Evolutionary conservation across 2,888 invertebrate genomes (phyloP).

Genomic region (Synanthedon tipuliformis): DNA sequence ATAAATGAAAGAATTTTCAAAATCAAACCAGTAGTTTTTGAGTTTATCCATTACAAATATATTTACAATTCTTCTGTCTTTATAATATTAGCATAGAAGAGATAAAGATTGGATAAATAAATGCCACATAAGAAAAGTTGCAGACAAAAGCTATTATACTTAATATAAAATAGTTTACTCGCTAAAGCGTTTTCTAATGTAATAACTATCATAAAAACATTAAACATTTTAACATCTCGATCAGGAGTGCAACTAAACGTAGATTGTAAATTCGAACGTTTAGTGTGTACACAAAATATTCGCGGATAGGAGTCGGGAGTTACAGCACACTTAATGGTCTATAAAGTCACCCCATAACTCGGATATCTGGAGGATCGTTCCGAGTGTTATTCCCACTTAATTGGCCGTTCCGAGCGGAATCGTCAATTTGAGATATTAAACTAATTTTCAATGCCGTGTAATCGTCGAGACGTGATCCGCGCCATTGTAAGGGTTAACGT

Average conservation of each 20-base stretch:
- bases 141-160: too few relatives aligned
- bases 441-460: slow-evolving; percentile 67
- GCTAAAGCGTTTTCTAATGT: slow-evolving; percentile 5
- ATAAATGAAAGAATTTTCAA: too few relatives aligned
- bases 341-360: slow-evolving; percentile 67
- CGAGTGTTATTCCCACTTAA: slow-evolving; percentile 65
- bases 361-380: slow-evolving; percentile 59
- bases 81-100: too few relatives aligned
- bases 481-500: slow-evolving; percentile 29
- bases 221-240: slow-evolving; percentile 12
- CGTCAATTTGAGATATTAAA: slow-evolving; percentile 69
- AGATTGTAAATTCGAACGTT: slow-evolving; percentile 26
- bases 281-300: slow-evolving; percentile 25
- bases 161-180: too few relatives aligned
- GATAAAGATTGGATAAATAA: too few relatives aligned
- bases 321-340: slow-evolving; percentile 48
- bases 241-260: slow-evolving; percentile 3
- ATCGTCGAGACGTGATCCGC: slow-evolving; percentile 49
- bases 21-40: too few relatives aligned
- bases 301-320: slow-evolving; percentile 29
- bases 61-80: too few relatives aligned
- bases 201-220: slow-evolving; percentile 19
- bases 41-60: too few relatives aligned
- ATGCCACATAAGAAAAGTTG: too few relatives aligned
- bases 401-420: slow-evolving; percentile 65